phyloP scores from a whole-genome alignment of 2,113 vertebrate genomes.

The Pungitius pungitius region DNA sequence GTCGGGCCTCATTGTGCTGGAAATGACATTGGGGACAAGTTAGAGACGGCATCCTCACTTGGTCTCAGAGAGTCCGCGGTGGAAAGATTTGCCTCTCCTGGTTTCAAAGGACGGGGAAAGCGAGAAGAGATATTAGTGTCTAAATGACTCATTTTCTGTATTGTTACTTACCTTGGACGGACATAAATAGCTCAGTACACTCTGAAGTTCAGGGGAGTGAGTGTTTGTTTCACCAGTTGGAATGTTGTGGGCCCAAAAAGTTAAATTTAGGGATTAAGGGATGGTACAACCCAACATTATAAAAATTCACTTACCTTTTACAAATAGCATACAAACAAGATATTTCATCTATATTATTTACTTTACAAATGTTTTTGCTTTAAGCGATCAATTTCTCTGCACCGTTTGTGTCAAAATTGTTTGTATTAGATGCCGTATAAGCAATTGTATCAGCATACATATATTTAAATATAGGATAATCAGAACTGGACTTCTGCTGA shows the following conservation, averaged over 20 bases:
- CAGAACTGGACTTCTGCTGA: not conserved
- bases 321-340: not conserved
- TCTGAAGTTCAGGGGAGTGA: too few relatives aligned
- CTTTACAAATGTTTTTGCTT: not conserved
- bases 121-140: not conserved
- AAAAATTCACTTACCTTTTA: not conserved
- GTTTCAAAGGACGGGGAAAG: not conserved
- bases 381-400: not conserved
- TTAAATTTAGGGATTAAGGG: not conserved
- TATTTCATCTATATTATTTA: not conserved
- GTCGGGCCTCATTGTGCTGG: conserved; percentile 58
- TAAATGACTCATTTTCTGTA: not conserved
- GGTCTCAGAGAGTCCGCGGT: conserved; percentile 17
- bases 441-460: not conserved
- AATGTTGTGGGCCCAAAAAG: not conserved
- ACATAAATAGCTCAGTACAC: not conserved
- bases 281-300: not conserved
- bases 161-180: not conserved
- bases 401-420: not conserved
- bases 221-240: not conserved
- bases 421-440: not conserved
- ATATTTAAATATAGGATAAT: not conserved
- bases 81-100: conserved; percentile 29
- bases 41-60: conserved; percentile 29
- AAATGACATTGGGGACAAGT: conserved; percentile 29